phyloP scores from a whole-genome alignment of 2,113 vertebrate genomes.

The Pampusana beccarii region DNA sequence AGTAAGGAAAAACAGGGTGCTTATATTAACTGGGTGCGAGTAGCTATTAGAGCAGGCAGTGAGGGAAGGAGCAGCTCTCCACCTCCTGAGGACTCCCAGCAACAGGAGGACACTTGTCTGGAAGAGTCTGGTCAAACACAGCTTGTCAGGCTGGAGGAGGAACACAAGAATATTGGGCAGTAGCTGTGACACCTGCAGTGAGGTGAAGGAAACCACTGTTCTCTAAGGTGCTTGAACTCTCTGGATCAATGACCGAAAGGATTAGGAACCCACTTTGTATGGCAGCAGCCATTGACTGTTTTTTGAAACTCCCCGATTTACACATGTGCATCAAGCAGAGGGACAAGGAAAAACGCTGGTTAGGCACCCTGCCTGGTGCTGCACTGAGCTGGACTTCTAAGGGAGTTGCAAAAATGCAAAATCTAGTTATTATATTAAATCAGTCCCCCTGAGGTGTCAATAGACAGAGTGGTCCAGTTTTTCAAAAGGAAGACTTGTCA shows the following conservation, averaged over 20 bases:
- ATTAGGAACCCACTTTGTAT: neutral
- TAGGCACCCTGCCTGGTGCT: rapidly evolving
- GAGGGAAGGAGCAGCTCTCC: neutral
- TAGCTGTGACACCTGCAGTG: neutral
- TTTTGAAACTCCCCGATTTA: neutral
- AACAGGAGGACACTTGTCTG: neutral
- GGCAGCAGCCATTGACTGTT: neutral
- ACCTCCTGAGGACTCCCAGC: neutral
- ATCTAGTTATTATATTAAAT: neutral
- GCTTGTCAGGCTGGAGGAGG: neutral
- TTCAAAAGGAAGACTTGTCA: neutral
- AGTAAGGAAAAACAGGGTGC: neutral
- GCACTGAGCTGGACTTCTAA: neutral
- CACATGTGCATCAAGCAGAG: neutral
- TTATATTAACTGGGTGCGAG: neutral
- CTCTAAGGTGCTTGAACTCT: neutral
- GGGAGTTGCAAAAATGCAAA: neutral
- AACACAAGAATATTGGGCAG: neutral
- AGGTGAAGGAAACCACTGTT: neutral
- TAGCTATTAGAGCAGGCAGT: neutral
- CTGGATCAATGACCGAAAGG: neutral
- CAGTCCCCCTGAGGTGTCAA: neutral
- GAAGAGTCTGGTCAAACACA: neutral
- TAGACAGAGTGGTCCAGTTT: neutral
- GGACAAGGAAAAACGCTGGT: neutral